Conservation (phyloP, 1,140 invertebrate species). For the Amphibalanus amphitrite region DNA sequence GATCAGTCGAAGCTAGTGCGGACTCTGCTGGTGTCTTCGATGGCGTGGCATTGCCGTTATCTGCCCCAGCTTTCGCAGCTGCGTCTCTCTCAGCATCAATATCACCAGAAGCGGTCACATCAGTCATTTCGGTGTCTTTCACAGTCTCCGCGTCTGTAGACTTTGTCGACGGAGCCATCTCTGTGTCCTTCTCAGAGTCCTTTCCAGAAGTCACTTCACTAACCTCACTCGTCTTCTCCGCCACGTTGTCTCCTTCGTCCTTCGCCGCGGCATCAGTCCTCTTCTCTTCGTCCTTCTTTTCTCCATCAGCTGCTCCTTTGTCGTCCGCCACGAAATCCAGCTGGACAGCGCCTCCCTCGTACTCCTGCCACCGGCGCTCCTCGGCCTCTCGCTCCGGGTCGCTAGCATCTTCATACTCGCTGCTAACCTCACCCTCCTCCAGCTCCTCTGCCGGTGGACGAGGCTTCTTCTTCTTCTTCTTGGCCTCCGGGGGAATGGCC, state of each 20-base stretch:
- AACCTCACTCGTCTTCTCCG: too few species aligned
- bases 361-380: neutral
- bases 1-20: too few species aligned
- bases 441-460: conserved; percentile 10
- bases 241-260: conserved; percentile 5
- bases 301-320: conserved; percentile 8
- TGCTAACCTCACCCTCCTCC: conserved; percentile 10
- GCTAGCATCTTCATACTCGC: neutral
- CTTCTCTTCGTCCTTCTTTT: neutral
- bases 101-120: too few species aligned
- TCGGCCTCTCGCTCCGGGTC: neutral
- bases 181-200: too few species aligned
- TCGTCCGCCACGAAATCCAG: conserved; percentile 8
- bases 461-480: conserved; percentile 10
- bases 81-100: too few species aligned
- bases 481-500: neutral
- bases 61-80: too few species aligned
- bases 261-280: conserved; percentile 1
- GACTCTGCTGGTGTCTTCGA: too few species aligned
- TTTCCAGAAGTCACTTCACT: too few species aligned
- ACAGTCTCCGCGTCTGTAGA: too few species aligned
- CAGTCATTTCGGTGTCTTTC: too few species aligned
- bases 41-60: too few species aligned
- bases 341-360: neutral
- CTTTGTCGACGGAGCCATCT: too few species aligned